Conservation (phyloP, 2,113 vertebrate species). For the Leucopternis melanops region DNA sequence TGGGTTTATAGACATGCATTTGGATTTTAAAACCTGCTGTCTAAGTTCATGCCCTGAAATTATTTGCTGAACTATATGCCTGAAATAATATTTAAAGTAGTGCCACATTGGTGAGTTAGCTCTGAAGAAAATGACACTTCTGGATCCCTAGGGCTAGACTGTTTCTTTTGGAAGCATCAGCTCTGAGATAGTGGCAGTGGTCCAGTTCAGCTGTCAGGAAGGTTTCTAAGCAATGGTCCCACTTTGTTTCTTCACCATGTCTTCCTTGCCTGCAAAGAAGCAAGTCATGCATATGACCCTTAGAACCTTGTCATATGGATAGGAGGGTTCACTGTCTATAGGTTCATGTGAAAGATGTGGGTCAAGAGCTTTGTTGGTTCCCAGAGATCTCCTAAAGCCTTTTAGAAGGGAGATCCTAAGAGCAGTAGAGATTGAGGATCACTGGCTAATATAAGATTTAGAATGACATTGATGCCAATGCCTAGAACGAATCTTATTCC, state of each 20-base stretch:
- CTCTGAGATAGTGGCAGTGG: not conserved
- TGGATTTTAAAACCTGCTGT: conserved; percentile 33
- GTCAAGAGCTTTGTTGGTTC: not conserved
- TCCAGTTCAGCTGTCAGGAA: not conserved
- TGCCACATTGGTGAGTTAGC: not conserved
- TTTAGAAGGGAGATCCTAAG: not conserved
- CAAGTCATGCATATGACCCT: not conserved
- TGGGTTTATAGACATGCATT: conserved; percentile 56
- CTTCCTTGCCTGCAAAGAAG: not conserved
- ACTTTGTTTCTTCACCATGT: not conserved
- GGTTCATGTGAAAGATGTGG: not conserved
- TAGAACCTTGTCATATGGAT: not conserved
- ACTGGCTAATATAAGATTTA: not conserved
- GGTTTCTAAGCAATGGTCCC: not conserved
- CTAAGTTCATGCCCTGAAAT: conserved; percentile 1
- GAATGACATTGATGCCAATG: not conserved
- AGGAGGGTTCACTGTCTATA: not conserved
- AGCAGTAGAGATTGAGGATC: not conserved
- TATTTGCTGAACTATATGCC: not conserved
- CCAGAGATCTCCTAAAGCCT: not conserved
- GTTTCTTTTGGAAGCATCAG: not conserved
- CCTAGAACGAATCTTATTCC: not conserved
- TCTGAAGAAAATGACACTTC: not conserved
- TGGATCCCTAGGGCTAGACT: not conserved
- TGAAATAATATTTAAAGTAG: conserved; percentile 7